Evolutionary conservation across 2,797 vertebrate species (phyloP).

Genomic region (Liparis tanakae): DNA sequence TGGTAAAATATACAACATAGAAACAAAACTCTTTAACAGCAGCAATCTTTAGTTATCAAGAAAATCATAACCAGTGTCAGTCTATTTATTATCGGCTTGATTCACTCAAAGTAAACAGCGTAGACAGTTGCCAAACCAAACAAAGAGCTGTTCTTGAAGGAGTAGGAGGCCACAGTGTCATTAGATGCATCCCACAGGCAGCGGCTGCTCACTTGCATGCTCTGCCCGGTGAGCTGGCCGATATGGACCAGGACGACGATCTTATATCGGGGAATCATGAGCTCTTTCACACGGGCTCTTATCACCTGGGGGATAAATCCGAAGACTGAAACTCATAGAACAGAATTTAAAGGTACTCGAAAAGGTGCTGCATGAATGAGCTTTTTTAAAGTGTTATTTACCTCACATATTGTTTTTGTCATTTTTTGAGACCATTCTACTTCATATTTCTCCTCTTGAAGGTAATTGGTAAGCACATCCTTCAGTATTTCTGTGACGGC

Average conservation of each 20-base stretch:
- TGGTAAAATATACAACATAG: slow-evolving; percentile 3
- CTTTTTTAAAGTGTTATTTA: slow-evolving; percentile 55
- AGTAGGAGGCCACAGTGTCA: slow-evolving; percentile 84
- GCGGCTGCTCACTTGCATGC: slow-evolving; percentile 88
- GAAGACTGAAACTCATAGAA: neutral
- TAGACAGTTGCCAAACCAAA: slow-evolving; percentile 90
- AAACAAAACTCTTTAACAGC: neutral
- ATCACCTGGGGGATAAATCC: slow-evolving; percentile 82
- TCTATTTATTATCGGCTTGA: neutral
- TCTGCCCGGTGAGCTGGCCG: slow-evolving; percentile 86
- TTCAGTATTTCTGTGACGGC: slow-evolving; percentile 86
- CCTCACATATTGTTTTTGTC: slow-evolving; percentile 90
- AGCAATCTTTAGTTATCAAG: neutral
- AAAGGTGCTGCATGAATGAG: neutral
- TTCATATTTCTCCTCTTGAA: slow-evolving; percentile 89
- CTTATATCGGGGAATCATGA: slow-evolving; percentile 90
- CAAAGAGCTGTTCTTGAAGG: slow-evolving; percentile 89
- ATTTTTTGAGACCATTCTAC: slow-evolving; percentile 86
- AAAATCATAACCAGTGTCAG: neutral
- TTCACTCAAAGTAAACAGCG: slow-evolving; percentile 88
- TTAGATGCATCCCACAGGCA: slow-evolving; percentile 89
- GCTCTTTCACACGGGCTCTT: slow-evolving; percentile 87
- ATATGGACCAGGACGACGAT: slow-evolving; percentile 87
- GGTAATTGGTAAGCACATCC: slow-evolving; percentile 86
- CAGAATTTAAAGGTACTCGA: neutral